Base-by-base conservation (phyloP, 2,113 vertebrate genomes). In the Mormoops blainvillei region DNA sequence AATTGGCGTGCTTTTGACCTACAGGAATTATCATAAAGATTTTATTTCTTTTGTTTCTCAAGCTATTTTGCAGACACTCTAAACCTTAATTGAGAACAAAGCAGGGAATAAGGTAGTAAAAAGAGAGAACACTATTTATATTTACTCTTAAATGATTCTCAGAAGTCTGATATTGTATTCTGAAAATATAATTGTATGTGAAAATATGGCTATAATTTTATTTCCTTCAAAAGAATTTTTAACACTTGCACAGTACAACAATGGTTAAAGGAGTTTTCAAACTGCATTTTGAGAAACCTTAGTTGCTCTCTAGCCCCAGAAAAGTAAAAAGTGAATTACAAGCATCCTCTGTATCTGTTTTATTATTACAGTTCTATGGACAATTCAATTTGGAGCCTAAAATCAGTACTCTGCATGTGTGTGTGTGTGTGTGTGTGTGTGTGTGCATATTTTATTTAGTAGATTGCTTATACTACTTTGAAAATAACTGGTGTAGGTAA, bases 11-110 rank as follows among this genome's bases (percentile, higher is more conserved):
- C 4, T 52, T 84, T 12, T 74, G 26, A 87, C 36, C 28, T 63
- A 28, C 3, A 87, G 33, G 14, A 41, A 73, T 83, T 80, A 81
- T 33, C 13, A 9, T 71, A 92, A 82, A 95, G 1, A 41, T 33
- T 19, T 41, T 52, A 43, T 68, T 92, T 83, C 43, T 73, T 10
- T 52, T 56, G 14, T 85, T 85, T 91, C 54, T 67, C 48, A 58
- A 41, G 71, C n/a, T 18, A 82, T 58, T 48, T 87, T 80, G 7
- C 4, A 67, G 50, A 85, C 78, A 85, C 43, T 71, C 18, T 54
- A 67, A 96, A 71, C 80, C 15, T 33, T 74, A 78, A 82, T 19
- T 65, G 73, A 81, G 38, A 91, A 43, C 3, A 91, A 96, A 94
- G 68, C 24, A 68, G 90, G 48, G 67, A 65, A 52, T 3, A 52